Percentiles rank a stretch among this genome's conserved stretches.
Conservation (phyloP, 2,113 vertebrate species). For the Dendrocopos noguchii region DNA sequence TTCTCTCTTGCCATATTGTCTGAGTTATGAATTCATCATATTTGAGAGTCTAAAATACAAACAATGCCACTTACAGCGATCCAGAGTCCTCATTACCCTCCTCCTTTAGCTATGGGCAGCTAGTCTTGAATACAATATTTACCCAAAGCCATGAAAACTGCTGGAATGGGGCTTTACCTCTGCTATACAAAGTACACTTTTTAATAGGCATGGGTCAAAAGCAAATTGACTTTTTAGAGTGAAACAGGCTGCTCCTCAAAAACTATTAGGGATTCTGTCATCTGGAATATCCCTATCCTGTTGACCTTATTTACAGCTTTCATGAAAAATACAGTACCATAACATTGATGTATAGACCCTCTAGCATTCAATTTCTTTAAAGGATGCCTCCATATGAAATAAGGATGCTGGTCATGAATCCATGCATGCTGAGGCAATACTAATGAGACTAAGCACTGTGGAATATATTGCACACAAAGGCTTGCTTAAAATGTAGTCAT, state of each 20-base stretch:
- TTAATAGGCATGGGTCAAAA: conserved; percentile 60
- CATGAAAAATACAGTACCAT: conserved; percentile 70
- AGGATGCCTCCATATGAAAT: conserved; percentile 58
- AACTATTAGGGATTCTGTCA: conserved; percentile 73
- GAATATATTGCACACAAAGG: conserved; percentile 60
- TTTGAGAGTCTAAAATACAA: conserved; percentile 38
- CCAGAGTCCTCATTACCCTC: conserved; percentile 42
- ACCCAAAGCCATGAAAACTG: background rate
- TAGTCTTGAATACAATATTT: conserved; percentile 45
- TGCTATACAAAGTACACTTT: conserved; percentile 21
- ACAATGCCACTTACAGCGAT: conserved; percentile 34
- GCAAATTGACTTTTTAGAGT: conserved; percentile 68
- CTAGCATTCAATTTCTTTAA: conserved; percentile 72
- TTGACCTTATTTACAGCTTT: conserved; percentile 77
- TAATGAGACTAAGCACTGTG: conserved; percentile 52
- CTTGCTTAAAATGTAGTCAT: conserved; percentile 62
- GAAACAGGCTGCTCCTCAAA: conserved; percentile 69
- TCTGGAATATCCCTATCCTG: conserved; percentile 63
- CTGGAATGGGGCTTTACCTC: conserved; percentile 32
- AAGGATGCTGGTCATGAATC: conserved; percentile 62
- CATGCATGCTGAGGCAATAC: conserved; percentile 42
- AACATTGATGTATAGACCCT: conserved; percentile 75
- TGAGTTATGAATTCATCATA: conserved; percentile 36
- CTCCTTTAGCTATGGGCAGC: background rate
- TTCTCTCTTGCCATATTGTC: background rate